Evolutionary conservation across 1,140 invertebrate genomes (phyloP).

Genomic region (Bombus consobrinus): DNA sequence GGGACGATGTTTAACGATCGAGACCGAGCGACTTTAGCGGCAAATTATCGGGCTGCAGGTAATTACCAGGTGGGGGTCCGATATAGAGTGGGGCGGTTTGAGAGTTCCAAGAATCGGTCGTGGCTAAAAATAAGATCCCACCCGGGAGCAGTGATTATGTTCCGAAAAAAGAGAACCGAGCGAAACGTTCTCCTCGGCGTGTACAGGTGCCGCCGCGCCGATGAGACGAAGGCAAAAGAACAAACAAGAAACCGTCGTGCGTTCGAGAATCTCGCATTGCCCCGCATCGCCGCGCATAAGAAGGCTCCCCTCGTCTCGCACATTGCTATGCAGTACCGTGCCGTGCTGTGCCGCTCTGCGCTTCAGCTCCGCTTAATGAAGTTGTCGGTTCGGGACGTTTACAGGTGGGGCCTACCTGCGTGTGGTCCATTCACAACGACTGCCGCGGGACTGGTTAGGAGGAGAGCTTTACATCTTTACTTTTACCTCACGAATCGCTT

Average conservation of each 20-base stretch:
- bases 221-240: conserved; percentile 58
- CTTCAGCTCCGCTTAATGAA: conserved; percentile 80
- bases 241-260: conserved; percentile 29
- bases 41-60: conserved; percentile 77
- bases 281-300: conserved; percentile 30
- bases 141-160: conserved; percentile 81
- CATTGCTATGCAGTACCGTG: conserved; percentile 26
- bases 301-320: conserved; percentile 10
- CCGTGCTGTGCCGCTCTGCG: conserved; percentile 22
- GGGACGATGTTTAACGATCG: conserved; percentile 14
- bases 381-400: conserved; percentile 82
- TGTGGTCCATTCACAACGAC: conserved; percentile 82
- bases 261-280: conserved; percentile 52
- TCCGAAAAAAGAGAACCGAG: conserved; percentile 75
- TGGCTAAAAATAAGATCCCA: conserved; percentile 82
- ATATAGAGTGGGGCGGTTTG: conserved; percentile 65
- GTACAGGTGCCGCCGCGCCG: conserved; percentile 64
- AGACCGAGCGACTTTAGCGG: conserved; percentile 66
- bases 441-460: conserved; percentile 75
- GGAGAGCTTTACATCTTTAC: conserved; percentile 76
- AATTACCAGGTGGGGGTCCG: conserved; percentile 75
- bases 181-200: conserved; percentile 66
- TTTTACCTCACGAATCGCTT: conserved; percentile 24
- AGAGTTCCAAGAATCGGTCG: conserved; percentile 78
- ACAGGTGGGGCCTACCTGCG: conserved; percentile 80